Evolutionary conservation across 2,797 vertebrate species (phyloP).

Genomic region (Aldrovandia affinis): DNA sequence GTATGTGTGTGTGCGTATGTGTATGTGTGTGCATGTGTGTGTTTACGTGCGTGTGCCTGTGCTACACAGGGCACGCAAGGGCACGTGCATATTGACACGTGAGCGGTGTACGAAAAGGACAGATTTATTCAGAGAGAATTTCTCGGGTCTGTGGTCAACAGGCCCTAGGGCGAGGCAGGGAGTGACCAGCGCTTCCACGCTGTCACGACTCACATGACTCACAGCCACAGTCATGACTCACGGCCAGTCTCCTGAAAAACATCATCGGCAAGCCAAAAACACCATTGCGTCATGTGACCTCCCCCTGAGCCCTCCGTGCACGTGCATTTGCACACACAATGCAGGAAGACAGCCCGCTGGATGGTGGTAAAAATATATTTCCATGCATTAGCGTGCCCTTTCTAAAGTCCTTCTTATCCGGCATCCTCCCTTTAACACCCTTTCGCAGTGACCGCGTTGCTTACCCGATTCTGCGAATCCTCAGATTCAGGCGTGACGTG

Average conservation of each 20-base stretch:
- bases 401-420: neutral
- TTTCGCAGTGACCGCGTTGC: no score
- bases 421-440: neutral
- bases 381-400: neutral
- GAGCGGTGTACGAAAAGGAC: neutral
- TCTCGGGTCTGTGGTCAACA: neutral
- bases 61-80: neutral
- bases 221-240: neutral
- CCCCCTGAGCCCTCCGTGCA: neutral
- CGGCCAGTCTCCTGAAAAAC: constrained; percentile 2
- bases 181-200: neutral
- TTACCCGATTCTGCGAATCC: neutral
- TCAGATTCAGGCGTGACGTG: neutral
- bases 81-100: neutral
- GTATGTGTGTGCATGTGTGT: neutral
- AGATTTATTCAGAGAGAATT: neutral
- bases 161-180: neutral
- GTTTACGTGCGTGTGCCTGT: neutral
- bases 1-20: neutral
- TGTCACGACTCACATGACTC: constrained; percentile 3
- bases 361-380: neutral
- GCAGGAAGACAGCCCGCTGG: neutral
- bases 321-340: neutral
- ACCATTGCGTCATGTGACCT: neutral
- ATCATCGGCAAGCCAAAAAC: neutral